Evolutionary conservation across 2,888 invertebrate species (phyloP).

Genomic region (Acronicta leporina): DNA sequence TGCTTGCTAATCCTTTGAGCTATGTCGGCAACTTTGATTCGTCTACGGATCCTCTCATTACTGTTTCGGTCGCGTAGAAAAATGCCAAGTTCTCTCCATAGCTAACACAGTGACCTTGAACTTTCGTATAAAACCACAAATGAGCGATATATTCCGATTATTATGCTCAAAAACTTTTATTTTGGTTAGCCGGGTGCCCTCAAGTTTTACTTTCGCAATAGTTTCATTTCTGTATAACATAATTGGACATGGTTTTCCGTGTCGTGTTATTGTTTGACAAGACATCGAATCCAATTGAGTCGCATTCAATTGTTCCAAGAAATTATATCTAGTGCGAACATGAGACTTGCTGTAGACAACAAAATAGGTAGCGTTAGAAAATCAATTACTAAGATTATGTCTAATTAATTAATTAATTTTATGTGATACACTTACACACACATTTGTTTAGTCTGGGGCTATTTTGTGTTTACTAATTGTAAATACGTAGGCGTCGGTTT

Average conservation of each 20-base stretch:
- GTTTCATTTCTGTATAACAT: conserved; percentile 33
- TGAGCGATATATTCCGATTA: neutral
- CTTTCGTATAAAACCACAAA: no score
- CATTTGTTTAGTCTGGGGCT: no score
- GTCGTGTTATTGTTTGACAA: conserved; percentile 44
- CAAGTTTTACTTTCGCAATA: conserved; percentile 9
- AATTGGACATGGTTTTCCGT: conserved; percentile 36
- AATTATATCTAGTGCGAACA: conserved; percentile 36
- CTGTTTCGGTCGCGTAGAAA: no score
- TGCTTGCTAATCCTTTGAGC: no score
- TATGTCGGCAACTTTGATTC: no score
- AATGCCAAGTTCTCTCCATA: no score
- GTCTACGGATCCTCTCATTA: no score
- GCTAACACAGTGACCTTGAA: no score
- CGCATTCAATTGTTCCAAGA: conserved; percentile 52
- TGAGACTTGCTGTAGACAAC: conserved; percentile 33
- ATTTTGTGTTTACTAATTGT: no score
- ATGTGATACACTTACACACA: no score
- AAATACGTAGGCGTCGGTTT: no score
- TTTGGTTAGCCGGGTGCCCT: neutral
- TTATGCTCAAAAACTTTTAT: conserved; percentile 14
- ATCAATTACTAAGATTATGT: neutral
- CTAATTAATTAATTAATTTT: no score
- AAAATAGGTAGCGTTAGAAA: conserved; percentile 10
- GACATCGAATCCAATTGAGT: conserved; percentile 44